Percentiles rank a stretch among this genome's conserved stretches.
Conservation (phyloP, 2,113 vertebrate species). For the Australoheros scitulus region DNA sequence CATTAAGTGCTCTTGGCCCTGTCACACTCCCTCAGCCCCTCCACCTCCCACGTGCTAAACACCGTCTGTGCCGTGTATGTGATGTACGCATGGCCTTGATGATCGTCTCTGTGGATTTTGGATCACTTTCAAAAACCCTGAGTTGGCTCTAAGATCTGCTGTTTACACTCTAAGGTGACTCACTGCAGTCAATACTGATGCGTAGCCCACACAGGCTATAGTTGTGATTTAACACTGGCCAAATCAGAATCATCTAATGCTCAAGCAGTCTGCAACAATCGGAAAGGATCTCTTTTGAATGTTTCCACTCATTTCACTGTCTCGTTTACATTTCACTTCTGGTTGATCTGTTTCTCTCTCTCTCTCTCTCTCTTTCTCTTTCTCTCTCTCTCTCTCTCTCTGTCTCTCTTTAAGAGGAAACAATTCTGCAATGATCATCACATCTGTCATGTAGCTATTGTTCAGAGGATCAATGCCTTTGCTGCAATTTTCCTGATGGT, state of each 20-base stretch:
- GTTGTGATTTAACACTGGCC: constrained; percentile 32
- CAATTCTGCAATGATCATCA: constrained; percentile 68
- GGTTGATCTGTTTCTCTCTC: constrained; percentile 9
- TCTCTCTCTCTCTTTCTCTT: constrained; percentile 16
- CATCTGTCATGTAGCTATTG: constrained; percentile 68
- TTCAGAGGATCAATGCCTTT: constrained; percentile 70
- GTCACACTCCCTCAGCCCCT: constrained; percentile 33
- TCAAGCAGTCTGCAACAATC: constrained; percentile 1
- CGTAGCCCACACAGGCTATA: constrained; percentile 47
- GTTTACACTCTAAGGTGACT: constrained; percentile 67
- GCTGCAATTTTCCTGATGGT: constrained; percentile 54
- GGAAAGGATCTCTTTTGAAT: constrained; percentile 8
- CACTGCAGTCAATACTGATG: constrained; percentile 65
- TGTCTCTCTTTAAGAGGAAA: constrained; percentile 40
- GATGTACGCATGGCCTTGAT: constrained; percentile 41
- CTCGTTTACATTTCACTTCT: constrained; percentile 8
- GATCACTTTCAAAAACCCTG: constrained; percentile 56
- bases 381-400: constrained; percentile 19
- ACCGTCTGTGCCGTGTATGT: constrained; percentile 26
- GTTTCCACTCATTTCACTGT: constrained; percentile 12
- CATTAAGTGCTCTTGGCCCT: constrained; percentile 3
- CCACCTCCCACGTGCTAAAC: constrained; percentile 37
- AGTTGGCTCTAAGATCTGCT: constrained; percentile 50
- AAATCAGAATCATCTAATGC: constrained; percentile 53
- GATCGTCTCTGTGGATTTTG: constrained; percentile 57